Conservation (phyloP, 2,113 vertebrate species). For the Circaetus cinerascens region DNA sequence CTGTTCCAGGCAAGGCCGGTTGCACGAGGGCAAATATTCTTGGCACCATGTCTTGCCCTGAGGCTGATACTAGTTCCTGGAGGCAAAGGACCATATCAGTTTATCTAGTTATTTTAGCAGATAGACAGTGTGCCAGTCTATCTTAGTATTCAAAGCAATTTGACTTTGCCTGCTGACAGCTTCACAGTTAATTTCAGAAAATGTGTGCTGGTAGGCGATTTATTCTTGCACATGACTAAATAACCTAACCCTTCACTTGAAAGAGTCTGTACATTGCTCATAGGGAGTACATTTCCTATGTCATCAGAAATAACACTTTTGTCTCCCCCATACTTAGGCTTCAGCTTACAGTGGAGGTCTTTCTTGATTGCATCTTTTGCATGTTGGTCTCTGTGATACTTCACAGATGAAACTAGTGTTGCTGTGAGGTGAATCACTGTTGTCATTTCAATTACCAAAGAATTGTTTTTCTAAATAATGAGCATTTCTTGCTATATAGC, state of each 20-base stretch:
- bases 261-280: neutral
- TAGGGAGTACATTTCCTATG: neutral
- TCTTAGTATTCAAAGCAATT: neutral
- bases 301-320: neutral
- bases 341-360: neutral
- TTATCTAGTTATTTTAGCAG: neutral
- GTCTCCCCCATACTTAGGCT: neutral
- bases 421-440: neutral
- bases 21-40: accelerated
- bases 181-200: neutral
- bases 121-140: neutral
- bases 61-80: neutral
- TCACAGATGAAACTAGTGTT: neutral
- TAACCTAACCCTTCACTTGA: neutral
- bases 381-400: neutral
- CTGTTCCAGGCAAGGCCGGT: neutral
- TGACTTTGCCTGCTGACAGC: neutral
- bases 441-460: neutral
- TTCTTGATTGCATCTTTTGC: neutral
- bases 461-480: neutral
- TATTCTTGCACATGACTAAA: neutral
- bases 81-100: neutral
- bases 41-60: neutral
- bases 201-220: neutral
- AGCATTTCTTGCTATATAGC: neutral